Base-by-base conservation (phyloP, 2,113 vertebrate genomes). In the Alexandromys fortis region DNA sequence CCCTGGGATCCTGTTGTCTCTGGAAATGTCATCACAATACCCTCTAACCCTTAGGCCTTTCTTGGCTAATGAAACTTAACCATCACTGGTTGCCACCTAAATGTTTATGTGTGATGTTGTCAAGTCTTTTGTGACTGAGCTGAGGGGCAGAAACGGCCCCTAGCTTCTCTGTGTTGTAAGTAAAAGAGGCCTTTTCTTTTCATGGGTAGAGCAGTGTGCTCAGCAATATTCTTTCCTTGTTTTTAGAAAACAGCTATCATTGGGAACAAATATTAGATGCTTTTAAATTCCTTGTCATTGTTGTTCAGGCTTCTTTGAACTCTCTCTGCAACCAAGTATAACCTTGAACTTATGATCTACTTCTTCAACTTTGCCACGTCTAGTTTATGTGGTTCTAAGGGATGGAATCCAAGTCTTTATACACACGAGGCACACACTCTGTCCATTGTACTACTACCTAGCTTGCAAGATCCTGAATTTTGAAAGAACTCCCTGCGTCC, bases 241-340 rank as follows among this genome's bases (percentile, higher is more conserved):
- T 58, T 45, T 96, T 92, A 28, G 33, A 72, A 90, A 92, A 88
- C 42, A 68, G 21, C 47, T 65, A 52, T 5, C 19, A 52, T 35
- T 93, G 79, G 70, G 85, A 24, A 55, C 35, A 95, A 55, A 14
- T 85, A 49, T 79, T 89, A 78, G 78, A 87, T 67, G 52, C 45
- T 89, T 30, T 35, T 76, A 45, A 83, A 33, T 47, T 83, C 78
- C 33, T 68, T 49, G 19, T 70, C 28, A 3, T 33, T 11, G 61
- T 65, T 67, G 58, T 63, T 63, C 5, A 19, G n/a, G 38, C n/a
- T 42, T 13, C 13, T 26, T 85, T 65, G 38, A 45, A 65, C 82
- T 33, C 82, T 45, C 26, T 55, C 17, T 38, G 7, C 2, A 67
- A 28, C 61, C 61, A 12, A 85, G 61, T 61, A 33, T 33, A 65